Base-by-base conservation (phyloP, 2,797 vertebrate genomes). In the Coranthus polyacanthus region DNA sequence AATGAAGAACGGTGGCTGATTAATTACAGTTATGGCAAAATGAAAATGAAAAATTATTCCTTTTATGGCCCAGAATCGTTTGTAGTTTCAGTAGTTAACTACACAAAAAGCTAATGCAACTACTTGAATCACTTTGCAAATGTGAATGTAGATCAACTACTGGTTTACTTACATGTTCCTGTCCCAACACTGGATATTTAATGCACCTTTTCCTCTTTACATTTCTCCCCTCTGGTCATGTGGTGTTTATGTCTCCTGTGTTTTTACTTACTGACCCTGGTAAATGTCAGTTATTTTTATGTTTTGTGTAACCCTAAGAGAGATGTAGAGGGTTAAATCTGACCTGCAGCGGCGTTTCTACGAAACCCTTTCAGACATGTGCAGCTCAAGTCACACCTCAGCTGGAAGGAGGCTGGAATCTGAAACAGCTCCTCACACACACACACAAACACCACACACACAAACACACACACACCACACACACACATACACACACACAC, bases 351-450 rank as follows among this genome's bases (percentile, higher is more conserved):
- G n/a, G 58, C 3, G 0, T 24, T 72, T 75, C 75, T 17, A 15
- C 24, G 45, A 57, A 75, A 51, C 24, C 21, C n/a, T 18, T 15
- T 39, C 18, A 34, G 45, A 70, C 53, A 63, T 66, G 67, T 75
- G 71, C 80, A 29, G 54, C 37, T 12, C 34, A 26, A 57, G 13
- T 70, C 78, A 75, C 75, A 75, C 64, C 34, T 66, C 60, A 34
- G 38, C 55, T 51, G 45, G 17, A 51, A 55, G 29, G 18, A 39
- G 54, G 29, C 50, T 71, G 55, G 3, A 61, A 70, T 42, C 36
- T 54, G 52, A 75, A 50, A 10, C 46, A 17, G 17, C 1, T 4
- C 2, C 11, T 17, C 43, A n/a, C 45, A 37, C 38, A 12, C 21
- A 22, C 39, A 26, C 37, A 12, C 50, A 16, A 37, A 16, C 49